These are phyloP conservation scores for Protobothrops flavoviridis DNA, from an alignment of 2,113 vertebrate species.

Conservation along the genomic window DNA sequence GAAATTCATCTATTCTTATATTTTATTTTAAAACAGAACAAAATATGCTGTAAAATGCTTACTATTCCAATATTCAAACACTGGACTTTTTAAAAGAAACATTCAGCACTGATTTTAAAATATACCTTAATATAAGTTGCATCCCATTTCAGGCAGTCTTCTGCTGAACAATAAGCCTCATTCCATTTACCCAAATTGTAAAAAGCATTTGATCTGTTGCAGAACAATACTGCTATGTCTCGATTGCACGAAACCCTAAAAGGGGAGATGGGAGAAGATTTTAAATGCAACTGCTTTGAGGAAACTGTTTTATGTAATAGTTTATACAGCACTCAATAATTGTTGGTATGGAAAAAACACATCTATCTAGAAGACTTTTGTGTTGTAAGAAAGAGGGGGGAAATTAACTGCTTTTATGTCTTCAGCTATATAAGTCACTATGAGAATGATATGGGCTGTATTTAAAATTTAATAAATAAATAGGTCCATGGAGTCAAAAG, in stretches of 20 bases:
- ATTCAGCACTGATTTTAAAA: background rate
- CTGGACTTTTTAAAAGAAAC: background rate
- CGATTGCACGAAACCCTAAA: conserved; percentile 49
- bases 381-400: too few species aligned
- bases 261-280: background rate
- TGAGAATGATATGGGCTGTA: too few species aligned
- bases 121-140: conserved; percentile 72
- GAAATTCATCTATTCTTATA: background rate
- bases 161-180: conserved; percentile 63
- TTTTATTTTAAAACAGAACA: rapidly evolving
- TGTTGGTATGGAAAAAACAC: too few species aligned
- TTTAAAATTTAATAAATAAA: too few species aligned
- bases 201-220: conserved; percentile 74
- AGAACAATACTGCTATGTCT: conserved; percentile 73
- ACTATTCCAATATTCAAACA: background rate
- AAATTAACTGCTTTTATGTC: too few species aligned
- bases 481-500: too few species aligned
- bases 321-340: background rate
- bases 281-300: background rate
- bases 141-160: conserved; percentile 65
- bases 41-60: background rate
- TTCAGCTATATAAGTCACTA: too few species aligned
- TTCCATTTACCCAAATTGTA: conserved; percentile 71
- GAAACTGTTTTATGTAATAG: background rate
- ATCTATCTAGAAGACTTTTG: too few species aligned